These are phyloP conservation scores for Apostichopus californicus DNA, from an alignment of 35 echinoderm and acorn worm species.

Conservation along the genomic window DNA sequence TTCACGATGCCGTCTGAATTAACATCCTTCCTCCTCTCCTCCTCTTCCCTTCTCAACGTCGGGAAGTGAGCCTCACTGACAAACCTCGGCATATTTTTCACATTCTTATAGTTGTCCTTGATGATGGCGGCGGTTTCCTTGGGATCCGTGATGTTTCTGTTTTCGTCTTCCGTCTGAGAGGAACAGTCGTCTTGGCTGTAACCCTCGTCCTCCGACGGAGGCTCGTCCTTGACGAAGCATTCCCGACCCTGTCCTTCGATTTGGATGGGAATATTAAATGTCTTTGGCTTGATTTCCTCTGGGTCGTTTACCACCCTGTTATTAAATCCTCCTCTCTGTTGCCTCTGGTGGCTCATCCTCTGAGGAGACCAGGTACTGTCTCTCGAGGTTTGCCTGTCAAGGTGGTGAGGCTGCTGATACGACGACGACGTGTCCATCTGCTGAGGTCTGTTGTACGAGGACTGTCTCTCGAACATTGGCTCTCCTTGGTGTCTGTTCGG, in stretches of 20 bases:
- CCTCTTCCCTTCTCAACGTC: not conserved
- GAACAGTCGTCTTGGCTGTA: conserved; percentile 43
- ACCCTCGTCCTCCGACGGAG: conserved; percentile 43
- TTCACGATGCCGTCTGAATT: not conserved
- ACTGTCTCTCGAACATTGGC: conserved; percentile 2
- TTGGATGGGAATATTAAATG: conserved; percentile 47
- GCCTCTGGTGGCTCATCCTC: not conserved
- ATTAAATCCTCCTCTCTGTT: not conserved
- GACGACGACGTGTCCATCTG: not conserved
- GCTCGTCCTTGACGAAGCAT: conserved; percentile 44
- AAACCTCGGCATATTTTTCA: conserved; percentile 42
- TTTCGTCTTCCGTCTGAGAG: conserved; percentile 43
- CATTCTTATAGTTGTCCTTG: conserved; percentile 9
- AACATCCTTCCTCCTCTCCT: not conserved
- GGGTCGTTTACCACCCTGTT: not conserved
- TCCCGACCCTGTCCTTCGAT: conserved; percentile 45
- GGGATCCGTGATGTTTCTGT: conserved; percentile 17
- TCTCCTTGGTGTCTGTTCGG: not conserved
- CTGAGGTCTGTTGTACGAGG: not conserved
- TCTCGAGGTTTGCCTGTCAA: not conserved
- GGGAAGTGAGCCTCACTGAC: conserved; percentile 52
- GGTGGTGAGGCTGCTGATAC: not conserved
- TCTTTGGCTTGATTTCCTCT: conserved; percentile 33
- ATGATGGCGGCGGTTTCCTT: not conserved
- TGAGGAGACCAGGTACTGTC: conserved; percentile 6